These are phyloP conservation scores for Carpatolechia fugitivella DNA, from an alignment of 2,888 invertebrate species.

Conservation along the genomic window DNA sequence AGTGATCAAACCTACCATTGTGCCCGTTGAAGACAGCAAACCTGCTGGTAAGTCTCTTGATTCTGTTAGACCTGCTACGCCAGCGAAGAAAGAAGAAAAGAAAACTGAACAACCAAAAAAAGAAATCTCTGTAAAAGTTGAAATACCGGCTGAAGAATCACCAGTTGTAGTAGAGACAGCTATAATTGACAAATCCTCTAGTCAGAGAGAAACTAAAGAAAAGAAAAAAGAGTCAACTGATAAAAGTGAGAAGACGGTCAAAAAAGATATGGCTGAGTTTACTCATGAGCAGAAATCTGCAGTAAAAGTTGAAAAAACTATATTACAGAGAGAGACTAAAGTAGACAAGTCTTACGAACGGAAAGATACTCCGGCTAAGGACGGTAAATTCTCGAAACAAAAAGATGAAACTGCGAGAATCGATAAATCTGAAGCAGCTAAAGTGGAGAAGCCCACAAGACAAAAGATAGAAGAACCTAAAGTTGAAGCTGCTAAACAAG, in stretches of 20 bases:
- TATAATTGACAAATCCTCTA: not conserved
- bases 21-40: not conserved
- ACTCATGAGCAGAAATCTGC: not conserved
- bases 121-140: not conserved
- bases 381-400: not conserved
- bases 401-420: not conserved
- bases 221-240: slow-evolving; percentile 1
- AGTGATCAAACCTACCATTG: not conserved
- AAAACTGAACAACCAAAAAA: not conserved
- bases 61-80: not conserved
- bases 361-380: not conserved
- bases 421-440: slow-evolving; percentile 5
- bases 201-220: slow-evolving; percentile 4
- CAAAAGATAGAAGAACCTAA: slow-evolving; percentile 1
- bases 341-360: slow-evolving; percentile 1
- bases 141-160: not conserved
- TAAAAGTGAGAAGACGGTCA: slow-evolving; percentile 5
- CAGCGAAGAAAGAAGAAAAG: not conserved
- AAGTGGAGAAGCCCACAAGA: not conserved
- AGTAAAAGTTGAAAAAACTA: not conserved
- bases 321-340: not conserved
- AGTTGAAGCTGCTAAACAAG: slow-evolving; percentile 3
- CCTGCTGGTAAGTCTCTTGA: slow-evolving; percentile 1
- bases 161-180: not conserved
- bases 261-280: not conserved